phyloP scores from a whole-genome alignment of 2,113 vertebrate genomes.

The Sakesphorus luctuosus region DNA sequence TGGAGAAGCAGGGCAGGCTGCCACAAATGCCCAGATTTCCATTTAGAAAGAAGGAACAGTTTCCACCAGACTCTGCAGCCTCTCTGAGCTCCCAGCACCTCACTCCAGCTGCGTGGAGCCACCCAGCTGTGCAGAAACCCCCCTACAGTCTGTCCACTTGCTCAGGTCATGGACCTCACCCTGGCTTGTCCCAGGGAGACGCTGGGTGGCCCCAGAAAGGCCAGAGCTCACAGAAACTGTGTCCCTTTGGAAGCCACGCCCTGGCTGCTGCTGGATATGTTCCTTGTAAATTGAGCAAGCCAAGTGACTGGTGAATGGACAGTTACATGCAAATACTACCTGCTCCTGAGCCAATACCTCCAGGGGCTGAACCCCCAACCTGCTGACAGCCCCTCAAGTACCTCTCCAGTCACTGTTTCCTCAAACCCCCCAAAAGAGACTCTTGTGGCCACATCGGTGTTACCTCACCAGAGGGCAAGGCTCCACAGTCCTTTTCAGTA shows the following conservation, averaged over 20 bases:
- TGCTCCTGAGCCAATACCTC: neutral
- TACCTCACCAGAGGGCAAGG: neutral
- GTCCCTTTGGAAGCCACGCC: neutral
- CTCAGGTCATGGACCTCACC: fast-evolving
- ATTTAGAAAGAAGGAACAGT: neutral
- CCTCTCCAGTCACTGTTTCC: neutral
- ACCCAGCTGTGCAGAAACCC: too few relatives aligned
- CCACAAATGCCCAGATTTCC: neutral
- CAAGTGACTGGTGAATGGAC: neutral
- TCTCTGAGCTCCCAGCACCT: neutral
- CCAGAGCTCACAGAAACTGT: neutral
- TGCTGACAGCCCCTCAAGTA: neutral
- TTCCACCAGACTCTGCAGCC: neutral
- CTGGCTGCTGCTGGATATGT: neutral
- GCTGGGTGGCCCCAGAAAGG: neutral
- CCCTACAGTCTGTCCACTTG: neutral
- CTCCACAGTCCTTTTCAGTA: fast-evolving
- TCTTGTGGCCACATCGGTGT: fast-evolving
- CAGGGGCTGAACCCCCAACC: neutral
- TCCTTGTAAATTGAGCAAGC: neutral
- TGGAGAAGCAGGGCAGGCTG: neutral
- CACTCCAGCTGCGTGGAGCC: neutral
- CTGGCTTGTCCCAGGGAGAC: neutral
- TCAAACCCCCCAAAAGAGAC: neutral
- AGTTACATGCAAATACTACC: neutral